phyloP scores from a whole-genome alignment of 2,797 vertebrate species.

The Myiotriccus ornatus region DNA sequence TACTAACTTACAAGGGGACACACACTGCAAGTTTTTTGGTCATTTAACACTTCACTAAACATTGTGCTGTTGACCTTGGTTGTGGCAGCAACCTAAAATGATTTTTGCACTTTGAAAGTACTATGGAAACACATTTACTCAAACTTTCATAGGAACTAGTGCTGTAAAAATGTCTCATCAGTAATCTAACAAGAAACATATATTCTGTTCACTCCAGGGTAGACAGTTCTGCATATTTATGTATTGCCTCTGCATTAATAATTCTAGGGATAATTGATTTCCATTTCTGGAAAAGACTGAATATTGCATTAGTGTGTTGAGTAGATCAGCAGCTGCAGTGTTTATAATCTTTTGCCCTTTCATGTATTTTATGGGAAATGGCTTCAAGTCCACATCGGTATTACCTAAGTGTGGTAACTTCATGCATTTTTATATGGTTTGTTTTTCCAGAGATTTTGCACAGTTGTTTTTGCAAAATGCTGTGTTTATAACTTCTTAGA shows the following conservation, averaged over 20 bases:
- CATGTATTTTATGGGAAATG: not conserved
- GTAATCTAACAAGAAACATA: not conserved
- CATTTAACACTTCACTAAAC: not conserved
- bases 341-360: not conserved
- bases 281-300: not conserved
- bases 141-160: not conserved
- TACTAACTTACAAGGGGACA: not conserved
- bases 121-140: not conserved
- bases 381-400: not conserved
- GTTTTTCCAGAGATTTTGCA: not conserved
- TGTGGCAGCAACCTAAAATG: not conserved
- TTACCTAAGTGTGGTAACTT: not conserved
- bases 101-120: constrained; percentile 35
- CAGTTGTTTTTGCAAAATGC: constrained; percentile 11
- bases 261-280: not conserved
- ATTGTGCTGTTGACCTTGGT: constrained; percentile 13
- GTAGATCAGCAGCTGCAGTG: not conserved
- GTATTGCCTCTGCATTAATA: not conserved
- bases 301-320: not conserved
- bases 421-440: not conserved
- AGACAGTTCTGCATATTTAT: not conserved
- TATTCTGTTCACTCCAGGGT: not conserved
- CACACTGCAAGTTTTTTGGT: not conserved
- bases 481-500: not conserved
- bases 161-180: not conserved